Conservation (phyloP, 2,113 vertebrate species). For the Gulo gulo region DNA sequence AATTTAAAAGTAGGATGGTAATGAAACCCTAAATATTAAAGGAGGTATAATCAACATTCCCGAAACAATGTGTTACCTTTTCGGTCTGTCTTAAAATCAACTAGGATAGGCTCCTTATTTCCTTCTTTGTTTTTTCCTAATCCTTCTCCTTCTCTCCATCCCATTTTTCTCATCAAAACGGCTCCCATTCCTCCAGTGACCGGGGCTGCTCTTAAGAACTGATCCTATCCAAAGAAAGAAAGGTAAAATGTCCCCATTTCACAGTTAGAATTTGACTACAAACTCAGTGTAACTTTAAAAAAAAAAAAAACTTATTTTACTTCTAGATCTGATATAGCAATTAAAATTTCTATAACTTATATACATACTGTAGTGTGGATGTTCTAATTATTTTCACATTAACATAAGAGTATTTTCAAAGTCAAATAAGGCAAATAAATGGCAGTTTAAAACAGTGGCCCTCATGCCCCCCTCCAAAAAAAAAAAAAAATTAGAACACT, state of each 20-base stretch:
- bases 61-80: constrained; percentile 88
- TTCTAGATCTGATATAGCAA: constrained; percentile 62
- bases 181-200: constrained; percentile 97
- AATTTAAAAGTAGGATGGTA: not conserved
- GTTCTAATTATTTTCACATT: constrained; percentile 77
- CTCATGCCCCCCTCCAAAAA: constrained; percentile 62
- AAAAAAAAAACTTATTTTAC: constrained; percentile 67
- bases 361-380: constrained; percentile 54
- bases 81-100: constrained; percentile 98
- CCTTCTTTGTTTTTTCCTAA: constrained; percentile 97
- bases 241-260: constrained; percentile 79
- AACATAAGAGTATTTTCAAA: constrained; percentile 76
- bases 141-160: constrained; percentile 96
- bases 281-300: constrained; percentile 58
- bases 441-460: constrained; percentile 75
- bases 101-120: constrained; percentile 95
- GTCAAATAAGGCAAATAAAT: constrained; percentile 73
- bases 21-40: not conserved
- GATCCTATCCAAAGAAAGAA: constrained; percentile 92
- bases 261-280: constrained; percentile 77
- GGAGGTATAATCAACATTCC: not conserved
- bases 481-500: constrained; percentile 78
- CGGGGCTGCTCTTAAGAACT: constrained; percentile 96
- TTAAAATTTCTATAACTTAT: constrained; percentile 59
- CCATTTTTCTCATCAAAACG: constrained; percentile 99